Percentiles rank a stretch among this genome's conserved stretches.
phyloP scores from a whole-genome alignment of 1,140 invertebrate genomes.

The Drosophila truncata region DNA sequence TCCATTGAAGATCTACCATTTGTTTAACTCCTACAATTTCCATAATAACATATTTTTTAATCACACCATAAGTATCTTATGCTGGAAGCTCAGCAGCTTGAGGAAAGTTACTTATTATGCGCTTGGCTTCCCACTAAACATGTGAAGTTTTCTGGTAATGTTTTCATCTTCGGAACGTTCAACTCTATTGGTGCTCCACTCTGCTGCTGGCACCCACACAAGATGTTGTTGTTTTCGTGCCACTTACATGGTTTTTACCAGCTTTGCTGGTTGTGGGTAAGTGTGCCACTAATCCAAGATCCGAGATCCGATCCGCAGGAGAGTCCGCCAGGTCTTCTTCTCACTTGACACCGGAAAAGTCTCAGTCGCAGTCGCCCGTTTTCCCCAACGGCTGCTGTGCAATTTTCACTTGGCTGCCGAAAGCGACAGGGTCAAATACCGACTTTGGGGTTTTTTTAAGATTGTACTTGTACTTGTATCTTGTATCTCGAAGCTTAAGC shows the following conservation, averaged over 20 bases:
- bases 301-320: slow-evolving; percentile 29
- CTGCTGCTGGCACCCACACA: slow-evolving; percentile 9
- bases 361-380: slow-evolving; percentile 22
- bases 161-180: slow-evolving; percentile 36
- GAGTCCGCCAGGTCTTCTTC: slow-evolving; percentile 35
- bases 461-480: slow-evolving; percentile 25
- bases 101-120: slow-evolving; percentile 34
- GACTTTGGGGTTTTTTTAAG: slow-evolving; percentile 12
- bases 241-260: slow-evolving; percentile 46
- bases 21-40: not conserved
- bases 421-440: slow-evolving; percentile 42
- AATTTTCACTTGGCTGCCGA: slow-evolving; percentile 70
- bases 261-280: slow-evolving; percentile 29
- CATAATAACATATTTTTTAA: slow-evolving; percentile 20
- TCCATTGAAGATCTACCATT: not conserved
- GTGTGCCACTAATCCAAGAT: slow-evolving; percentile 53
- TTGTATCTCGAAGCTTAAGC: slow-evolving; percentile 10
- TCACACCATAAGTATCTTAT: not conserved
- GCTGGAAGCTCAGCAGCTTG: not conserved
- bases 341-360: slow-evolving; percentile 47
- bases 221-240: slow-evolving; percentile 32
- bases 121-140: slow-evolving; percentile 34
- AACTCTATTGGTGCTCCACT: slow-evolving; percentile 25
- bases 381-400: slow-evolving; percentile 30
- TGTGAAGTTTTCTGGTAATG: slow-evolving; percentile 49